A percentile compares a stretch with the other conserved stretches of the same genome.
These are phyloP conservation scores for Abramis brama DNA, from an alignment of 2,113 vertebrate species.

Conservation along the genomic window DNA sequence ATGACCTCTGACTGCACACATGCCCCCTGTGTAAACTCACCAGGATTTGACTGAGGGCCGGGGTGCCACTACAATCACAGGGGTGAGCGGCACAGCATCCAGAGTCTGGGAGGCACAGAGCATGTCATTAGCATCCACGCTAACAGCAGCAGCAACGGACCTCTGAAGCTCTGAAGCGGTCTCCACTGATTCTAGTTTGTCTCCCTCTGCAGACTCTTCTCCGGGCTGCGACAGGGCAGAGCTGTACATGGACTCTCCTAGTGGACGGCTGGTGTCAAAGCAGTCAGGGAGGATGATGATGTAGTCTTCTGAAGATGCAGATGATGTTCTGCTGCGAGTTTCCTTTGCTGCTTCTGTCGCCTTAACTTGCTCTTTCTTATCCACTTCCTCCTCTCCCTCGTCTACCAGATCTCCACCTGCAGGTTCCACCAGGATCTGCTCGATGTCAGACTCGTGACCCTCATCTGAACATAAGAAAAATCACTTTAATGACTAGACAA, in stretches of 20 bases:
- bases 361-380: slow-evolving; percentile 7
- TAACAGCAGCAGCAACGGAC: slow-evolving; percentile 37
- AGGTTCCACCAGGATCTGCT: slow-evolving; percentile 58
- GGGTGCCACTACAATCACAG: slow-evolving; percentile 69
- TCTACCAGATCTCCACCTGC: slow-evolving; percentile 36
- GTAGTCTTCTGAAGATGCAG: slow-evolving; percentile 91
- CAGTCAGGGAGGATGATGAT: slow-evolving; percentile 95
- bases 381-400: slow-evolving; percentile 59
- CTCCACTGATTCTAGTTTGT: slow-evolving; percentile 44
- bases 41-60: slow-evolving; percentile 54
- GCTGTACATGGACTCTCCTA: slow-evolving; percentile 93
- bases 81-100: slow-evolving; percentile 77
- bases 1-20: background rate
- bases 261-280: slow-evolving; percentile 92
- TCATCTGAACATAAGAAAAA: slow-evolving; percentile 53
- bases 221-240: slow-evolving; percentile 90
- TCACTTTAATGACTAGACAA: background rate
- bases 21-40: slow-evolving; percentile 49
- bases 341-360: slow-evolving; percentile 73
- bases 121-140: slow-evolving; percentile 72
- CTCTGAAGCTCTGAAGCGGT: background rate
- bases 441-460: slow-evolving; percentile 56
- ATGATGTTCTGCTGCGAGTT: slow-evolving; percentile 85
- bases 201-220: slow-evolving; percentile 55
- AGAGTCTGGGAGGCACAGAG: slow-evolving; percentile 79